phyloP scores from a whole-genome alignment of 2,888 invertebrate species.

The Folsomia manolachei region DNA sequence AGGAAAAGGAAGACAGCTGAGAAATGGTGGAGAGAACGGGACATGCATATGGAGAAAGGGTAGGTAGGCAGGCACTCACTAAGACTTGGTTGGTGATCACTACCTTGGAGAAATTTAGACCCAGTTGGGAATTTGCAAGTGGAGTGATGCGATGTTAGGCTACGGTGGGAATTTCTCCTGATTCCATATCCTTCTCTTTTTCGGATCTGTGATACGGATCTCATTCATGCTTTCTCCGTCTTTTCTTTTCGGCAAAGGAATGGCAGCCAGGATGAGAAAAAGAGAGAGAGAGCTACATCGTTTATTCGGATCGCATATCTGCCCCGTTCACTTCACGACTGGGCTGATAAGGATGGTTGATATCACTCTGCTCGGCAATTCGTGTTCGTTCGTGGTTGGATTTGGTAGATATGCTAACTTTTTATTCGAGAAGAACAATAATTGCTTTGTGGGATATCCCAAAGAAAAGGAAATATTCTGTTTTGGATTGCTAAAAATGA shows the following conservation, averaged over 20 bases:
- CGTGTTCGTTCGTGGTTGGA: background rate
- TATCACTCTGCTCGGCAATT: too few species aligned
- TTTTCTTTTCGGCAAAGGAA: background rate
- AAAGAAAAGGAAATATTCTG: background rate
- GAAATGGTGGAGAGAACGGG: constrained; percentile 41
- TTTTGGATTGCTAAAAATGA: too few species aligned
- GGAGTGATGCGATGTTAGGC: background rate
- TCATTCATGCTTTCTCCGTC: background rate
- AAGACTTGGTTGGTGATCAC: background rate
- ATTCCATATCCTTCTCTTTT: background rate
- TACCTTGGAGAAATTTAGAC: constrained; percentile 1
- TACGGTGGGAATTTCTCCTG: constrained; percentile 3
- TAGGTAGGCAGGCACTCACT: background rate
- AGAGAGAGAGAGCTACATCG: background rate
- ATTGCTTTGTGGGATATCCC: background rate
- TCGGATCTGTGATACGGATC: background rate
- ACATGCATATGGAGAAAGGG: constrained; percentile 27
- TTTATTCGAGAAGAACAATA: background rate
- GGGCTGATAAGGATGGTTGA: background rate
- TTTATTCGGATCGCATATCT: background rate
- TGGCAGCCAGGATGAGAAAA: background rate
- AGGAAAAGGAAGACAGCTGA: constrained; percentile 42
- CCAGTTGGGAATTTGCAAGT: constrained; percentile 10
- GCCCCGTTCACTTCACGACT: background rate
- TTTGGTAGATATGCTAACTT: background rate